Percentiles rank a stretch among this genome's conserved stretches.
Conservation (phyloP, 2,797 vertebrate species). For the Lacerta bilineata region DNA sequence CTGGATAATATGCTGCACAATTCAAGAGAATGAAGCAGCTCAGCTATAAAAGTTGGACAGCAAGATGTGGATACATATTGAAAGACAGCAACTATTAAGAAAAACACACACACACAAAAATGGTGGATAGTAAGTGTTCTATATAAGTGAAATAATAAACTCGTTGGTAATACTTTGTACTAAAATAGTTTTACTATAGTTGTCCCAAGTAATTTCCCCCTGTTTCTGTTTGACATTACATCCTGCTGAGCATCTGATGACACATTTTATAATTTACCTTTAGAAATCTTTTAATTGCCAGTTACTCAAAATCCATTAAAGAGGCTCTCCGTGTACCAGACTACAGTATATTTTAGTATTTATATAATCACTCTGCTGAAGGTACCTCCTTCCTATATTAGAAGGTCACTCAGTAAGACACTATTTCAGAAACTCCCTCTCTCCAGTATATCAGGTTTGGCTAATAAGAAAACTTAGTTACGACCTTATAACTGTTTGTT, state of each 20-base stretch:
- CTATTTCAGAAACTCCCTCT: neutral
- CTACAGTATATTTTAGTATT: neutral
- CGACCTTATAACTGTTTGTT: neutral
- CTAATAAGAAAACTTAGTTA: neutral
- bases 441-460: neutral
- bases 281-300: neutral
- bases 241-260: neutral
- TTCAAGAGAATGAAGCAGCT: constrained; percentile 38
- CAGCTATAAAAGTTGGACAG: neutral
- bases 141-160: neutral
- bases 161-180: neutral
- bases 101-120: neutral
- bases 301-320: neutral
- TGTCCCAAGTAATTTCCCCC: neutral
- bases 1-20: constrained; percentile 36
- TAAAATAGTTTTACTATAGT: neutral
- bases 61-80: neutral
- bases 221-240: neutral
- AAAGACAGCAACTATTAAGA: neutral
- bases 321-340: neutral
- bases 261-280: neutral
- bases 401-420: too few relatives aligned
- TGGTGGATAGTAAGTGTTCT: neutral
- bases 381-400: too few relatives aligned
- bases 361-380: neutral